These are phyloP conservation scores for Potamilus streckersoni DNA, from an alignment of 1,140 invertebrate genomes.

Conservation along the genomic window DNA sequence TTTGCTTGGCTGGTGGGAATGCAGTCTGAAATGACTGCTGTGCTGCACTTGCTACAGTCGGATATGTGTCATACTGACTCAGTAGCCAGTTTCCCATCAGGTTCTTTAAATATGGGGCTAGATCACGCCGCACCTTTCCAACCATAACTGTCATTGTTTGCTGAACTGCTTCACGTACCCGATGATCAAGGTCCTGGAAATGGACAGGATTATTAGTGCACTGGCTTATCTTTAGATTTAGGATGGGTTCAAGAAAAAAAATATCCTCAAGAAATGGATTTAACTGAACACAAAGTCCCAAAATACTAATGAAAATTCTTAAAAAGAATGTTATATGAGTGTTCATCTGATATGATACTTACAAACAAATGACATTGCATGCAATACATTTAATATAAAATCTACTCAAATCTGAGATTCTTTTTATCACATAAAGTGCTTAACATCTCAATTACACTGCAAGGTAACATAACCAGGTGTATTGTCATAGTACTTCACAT, in stretches of 20 bases:
- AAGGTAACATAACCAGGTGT: too few species aligned
- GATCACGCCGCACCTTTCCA: conserved; percentile 76
- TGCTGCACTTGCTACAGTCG: conserved; percentile 82
- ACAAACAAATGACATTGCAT: too few species aligned
- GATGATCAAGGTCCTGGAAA: conserved; percentile 78
- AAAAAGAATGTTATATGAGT: too few species aligned
- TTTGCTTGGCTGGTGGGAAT: conserved; percentile 79
- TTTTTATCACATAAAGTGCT: too few species aligned
- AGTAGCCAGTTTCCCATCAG: conserved; percentile 76
- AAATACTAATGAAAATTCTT: conserved; percentile 3
- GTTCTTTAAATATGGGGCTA: conserved; percentile 83
- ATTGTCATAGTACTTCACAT: too few species aligned
- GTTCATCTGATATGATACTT: too few species aligned
- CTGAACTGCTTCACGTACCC: conserved; percentile 79
- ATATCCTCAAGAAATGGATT: not conserved
- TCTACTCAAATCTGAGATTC: too few species aligned
- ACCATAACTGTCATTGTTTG: conserved; percentile 76
- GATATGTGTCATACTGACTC: conserved; percentile 84
- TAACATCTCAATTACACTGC: too few species aligned
- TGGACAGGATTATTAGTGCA: not conserved
- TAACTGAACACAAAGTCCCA: not conserved
- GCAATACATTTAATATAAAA: too few species aligned
- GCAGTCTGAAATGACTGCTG: conserved; percentile 75
- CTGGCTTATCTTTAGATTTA: too few species aligned
- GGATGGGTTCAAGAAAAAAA: not conserved